Base-by-base conservation (phyloP, 2,113 vertebrate species). In the Todiramphus saurophagus region DNA sequence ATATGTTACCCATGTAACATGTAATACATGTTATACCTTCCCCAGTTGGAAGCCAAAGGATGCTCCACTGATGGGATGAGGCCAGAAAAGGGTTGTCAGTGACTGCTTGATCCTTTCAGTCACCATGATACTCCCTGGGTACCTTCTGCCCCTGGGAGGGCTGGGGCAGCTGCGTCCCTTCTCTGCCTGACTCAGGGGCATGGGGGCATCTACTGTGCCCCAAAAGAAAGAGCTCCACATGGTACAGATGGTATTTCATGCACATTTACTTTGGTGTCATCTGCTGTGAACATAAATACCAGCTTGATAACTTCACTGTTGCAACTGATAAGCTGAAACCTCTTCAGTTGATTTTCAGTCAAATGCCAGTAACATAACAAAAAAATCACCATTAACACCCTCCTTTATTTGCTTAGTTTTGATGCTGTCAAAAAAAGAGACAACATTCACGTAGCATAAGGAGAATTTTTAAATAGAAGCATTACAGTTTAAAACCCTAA, bases 401-500 rank as follows among this genome's bases (percentile, higher is more conserved):
- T 90, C 35, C 83, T 96, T 93, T 96, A 97, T 98, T 97, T 97
- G 95, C 87, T 89, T 97, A 81, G 95, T 98, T 97, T 95, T 97
- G 95, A 93, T 96, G 89, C 97, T 95, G 87, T 98, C 96, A 97
- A 80, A 94, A 94, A 92, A 91, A 62, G 67, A 89, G 87, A 90
- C 67, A 86, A 94, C 41, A 69, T 58, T 97, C 81, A 75, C 91
- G 92, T 83, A 94, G 86, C 95, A 96, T 92, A 98, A 96, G 94
- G 96, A 97, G 96, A 97, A 97, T 97, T 98, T 97, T 97, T 95
- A 97, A 98, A 97, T 67, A 97, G 97, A 95, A 96, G 80, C 96
- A 85, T 96, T 93, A 90, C 70, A 81, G 94, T 98, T 98, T 93
- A 95, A 97, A 97, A 94, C 95, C 81, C 67, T 87, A 95, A 97